Evolutionary conservation across 2,888 invertebrate genomes (phyloP), one percentile per base, ranked within the genome.

Genomic region (Trichogramma dendrolimi): DNA sequence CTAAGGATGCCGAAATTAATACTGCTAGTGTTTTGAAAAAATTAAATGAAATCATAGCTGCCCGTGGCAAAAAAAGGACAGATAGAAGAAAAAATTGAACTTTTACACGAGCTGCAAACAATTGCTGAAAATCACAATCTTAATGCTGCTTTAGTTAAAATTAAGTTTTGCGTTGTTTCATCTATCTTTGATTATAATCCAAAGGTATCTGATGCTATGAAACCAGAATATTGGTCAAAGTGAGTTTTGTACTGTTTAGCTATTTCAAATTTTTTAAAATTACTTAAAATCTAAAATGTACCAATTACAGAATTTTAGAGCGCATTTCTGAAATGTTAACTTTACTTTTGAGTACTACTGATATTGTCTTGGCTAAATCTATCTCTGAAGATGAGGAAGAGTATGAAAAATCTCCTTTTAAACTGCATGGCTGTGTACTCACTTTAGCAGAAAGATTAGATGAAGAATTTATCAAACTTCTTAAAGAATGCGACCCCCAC

Each of bases 1-100:
- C 93, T 44, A 97, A 98, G 81, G 98, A 99, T 78, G 94, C 95
- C n/a, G 98, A 99, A 78, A 96, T 99, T 70, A 97, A 94, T 74
- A 87, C 91, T 51, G 89, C 88, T 44, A 85, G 94, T 0, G 97
- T 99, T 0, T 82, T 94, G 53, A 96, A 95, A 78, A 99, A 99
- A 78, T 80, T 99, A 59, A 86, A 84, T 7, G 99, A 99, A 79
- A 90, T 96, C 40, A 90, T 96, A 77, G 92, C 96, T 0, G 95
- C 96, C 4, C 87, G 99, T 64, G 98, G 91, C 8, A 97, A 98
- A 79, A 97, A 97, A 77, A 88, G 93, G 48, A 97, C 97, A 0
- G 97, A 99, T 80, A 86, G 98, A n/a, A 88, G 92, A 95, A 71
- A 96, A 97, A 81, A 91, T 98, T 61, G 96, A 96, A 72, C 83